These are phyloP conservation scores for Lycaon pictus DNA, from an alignment of 2,113 vertebrate species.

Conservation along the genomic window DNA sequence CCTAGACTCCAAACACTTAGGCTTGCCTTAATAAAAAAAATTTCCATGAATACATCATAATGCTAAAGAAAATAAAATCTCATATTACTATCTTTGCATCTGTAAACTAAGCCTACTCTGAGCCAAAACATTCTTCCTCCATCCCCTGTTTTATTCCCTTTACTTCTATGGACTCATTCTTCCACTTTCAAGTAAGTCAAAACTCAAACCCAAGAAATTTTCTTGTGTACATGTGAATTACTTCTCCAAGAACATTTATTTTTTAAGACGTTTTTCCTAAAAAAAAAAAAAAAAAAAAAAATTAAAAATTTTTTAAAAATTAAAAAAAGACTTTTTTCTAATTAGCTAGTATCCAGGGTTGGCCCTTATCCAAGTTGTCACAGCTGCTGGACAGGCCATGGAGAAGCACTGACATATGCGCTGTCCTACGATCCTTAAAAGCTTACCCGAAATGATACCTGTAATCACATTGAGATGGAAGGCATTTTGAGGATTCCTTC, in stretches of 20 bases:
- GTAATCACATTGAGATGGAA: not conserved
- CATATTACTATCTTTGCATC: not conserved
- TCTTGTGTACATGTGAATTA: not conserved
- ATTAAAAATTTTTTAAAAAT: too few species aligned
- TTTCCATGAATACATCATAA: not conserved
- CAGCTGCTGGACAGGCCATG: not conserved
- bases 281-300: too few species aligned
- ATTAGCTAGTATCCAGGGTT: not conserved
- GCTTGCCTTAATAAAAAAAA: not conserved
- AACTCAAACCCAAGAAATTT: not conserved
- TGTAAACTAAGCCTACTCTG: not conserved
- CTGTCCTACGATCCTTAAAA: not conserved
- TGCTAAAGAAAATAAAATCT: conserved; percentile 33
- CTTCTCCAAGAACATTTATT: not conserved
- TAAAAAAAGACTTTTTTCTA: not conserved
- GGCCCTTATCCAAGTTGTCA: not conserved
- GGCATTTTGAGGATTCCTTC: not conserved
- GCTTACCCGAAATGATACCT: not conserved
- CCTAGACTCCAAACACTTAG: not conserved
- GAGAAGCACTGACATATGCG: not conserved
- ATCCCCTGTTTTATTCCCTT: not conserved
- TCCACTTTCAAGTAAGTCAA: not conserved
- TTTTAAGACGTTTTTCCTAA: not conserved
- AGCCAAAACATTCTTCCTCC: not conserved
- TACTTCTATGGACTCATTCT: not conserved